A percentile compares a stretch with the other conserved stretches of the same genome.
phyloP scores from a whole-genome alignment of 2,888 invertebrate genomes.

The Acleris laterana region DNA sequence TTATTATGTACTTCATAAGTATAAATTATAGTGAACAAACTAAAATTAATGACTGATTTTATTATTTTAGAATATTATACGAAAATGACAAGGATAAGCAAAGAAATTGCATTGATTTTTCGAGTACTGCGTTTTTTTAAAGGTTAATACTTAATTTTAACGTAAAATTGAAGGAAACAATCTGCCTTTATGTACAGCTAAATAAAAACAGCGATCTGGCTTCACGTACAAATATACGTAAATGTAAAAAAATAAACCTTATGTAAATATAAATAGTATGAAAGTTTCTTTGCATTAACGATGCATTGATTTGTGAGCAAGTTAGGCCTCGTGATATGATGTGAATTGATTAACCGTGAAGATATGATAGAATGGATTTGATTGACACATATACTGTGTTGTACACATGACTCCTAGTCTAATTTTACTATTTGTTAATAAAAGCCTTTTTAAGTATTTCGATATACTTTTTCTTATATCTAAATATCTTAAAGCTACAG shows the following conservation, averaged over 20 bases:
- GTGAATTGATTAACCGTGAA: slow-evolving; percentile 21
- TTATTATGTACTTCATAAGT: slow-evolving; percentile 7
- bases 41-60: slow-evolving; percentile 27
- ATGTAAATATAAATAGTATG: slow-evolving; percentile 24
- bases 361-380: slow-evolving; percentile 24
- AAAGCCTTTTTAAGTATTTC: slow-evolving; percentile 36
- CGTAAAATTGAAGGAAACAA: too few species aligned
- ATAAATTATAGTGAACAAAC: slow-evolving; percentile 19
- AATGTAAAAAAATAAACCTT: slow-evolving; percentile 20
- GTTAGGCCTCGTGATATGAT: slow-evolving; percentile 40
- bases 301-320: slow-evolving; percentile 38
- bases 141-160: too few species aligned
- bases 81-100: slow-evolving; percentile 13
- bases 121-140: neutral
- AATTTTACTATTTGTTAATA: slow-evolving; percentile 21
- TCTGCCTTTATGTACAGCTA: too few species aligned
- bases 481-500: slow-evolving; percentile 51
- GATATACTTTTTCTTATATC: slow-evolving; percentile 38
- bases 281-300: slow-evolving; percentile 20
- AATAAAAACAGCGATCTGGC: too few species aligned
- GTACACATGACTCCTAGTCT: slow-evolving; percentile 27
- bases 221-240: too few species aligned
- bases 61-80: slow-evolving; percentile 9
- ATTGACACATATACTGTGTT: slow-evolving; percentile 31
- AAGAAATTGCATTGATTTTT: slow-evolving; percentile 14